Evolutionary conservation across 2,888 invertebrate species (phyloP), one percentile per base, ranked within the genome.

Genomic region (Odontocolon sp.): DNA sequence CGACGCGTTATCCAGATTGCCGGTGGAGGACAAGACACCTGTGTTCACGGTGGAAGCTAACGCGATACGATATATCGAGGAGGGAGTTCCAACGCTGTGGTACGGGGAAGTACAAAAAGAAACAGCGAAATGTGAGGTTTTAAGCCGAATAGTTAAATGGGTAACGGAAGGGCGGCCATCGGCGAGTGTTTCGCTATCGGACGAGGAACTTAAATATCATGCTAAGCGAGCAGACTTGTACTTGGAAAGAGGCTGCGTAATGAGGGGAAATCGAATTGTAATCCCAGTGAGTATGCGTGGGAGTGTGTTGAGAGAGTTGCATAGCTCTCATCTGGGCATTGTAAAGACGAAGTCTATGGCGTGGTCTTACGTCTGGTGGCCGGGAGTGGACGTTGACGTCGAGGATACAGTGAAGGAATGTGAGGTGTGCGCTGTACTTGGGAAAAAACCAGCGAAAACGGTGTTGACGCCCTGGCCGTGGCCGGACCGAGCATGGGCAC

Each of bases 291-390:
- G 6, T 2, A 8, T 80, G 3, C 78, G 77, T 16, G 4, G 11
- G 5, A 33, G 57, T 9, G 47, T 85, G 6, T 8, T 42, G 4
- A 6, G 80, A 21, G 81, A 84, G 67, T 77, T 85, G 9, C 82
- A 84, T 57, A 18, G 52, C 1, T 81, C 81, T 2, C 81, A 83
- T 68, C 28, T 78, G 9, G 83, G 84, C 1, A 80, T 83, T n/a
- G 78, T 78, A 2, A 82, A 80, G 26, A 85, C 83, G 82, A 84
- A 85, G 50, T 23, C 68, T 0, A 38, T 85, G 5, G 82, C 85
- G 8, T 50, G 84, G n/a, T 73, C 77, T 5, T 82, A 82, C 66
- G 75, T 82, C 11, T 83, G 80, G 68, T 86, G 83, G 84, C 79
- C 76, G 18, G 61, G 74, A 11, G 64, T 83, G 4, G 83, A 86